A percentile compares a stretch with the other conserved stretches of the same genome.
phyloP scores from a whole-genome alignment of 2,888 invertebrate species.

The Drosophila engyochracea region DNA sequence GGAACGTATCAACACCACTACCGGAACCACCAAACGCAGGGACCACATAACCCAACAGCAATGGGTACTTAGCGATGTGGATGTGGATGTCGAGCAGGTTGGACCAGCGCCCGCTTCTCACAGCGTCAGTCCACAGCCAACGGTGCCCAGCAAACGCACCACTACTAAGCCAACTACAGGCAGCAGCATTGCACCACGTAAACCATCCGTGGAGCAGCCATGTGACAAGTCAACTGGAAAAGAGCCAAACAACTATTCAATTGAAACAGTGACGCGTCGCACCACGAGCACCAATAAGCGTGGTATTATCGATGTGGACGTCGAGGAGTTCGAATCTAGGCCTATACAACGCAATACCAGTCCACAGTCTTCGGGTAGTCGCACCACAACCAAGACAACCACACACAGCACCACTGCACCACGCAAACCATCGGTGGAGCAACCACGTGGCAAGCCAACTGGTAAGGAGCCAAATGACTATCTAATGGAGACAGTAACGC shows the following conservation, averaged over 20 bases:
- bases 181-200: slow-evolving; percentile 14
- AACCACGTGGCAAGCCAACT: slow-evolving; percentile 10
- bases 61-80: slow-evolving; percentile 65
- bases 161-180: background rate
- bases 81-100: slow-evolving; percentile 54
- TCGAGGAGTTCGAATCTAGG: slow-evolving; percentile 17
- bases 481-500: slow-evolving; percentile 8
- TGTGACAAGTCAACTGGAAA: background rate
- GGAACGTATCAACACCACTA: slow-evolving; percentile 27
- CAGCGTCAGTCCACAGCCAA: slow-evolving; percentile 24
- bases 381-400: slow-evolving; percentile 44
- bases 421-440: slow-evolving; percentile 23
- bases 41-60: slow-evolving; percentile 64
- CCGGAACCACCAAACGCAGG: slow-evolving; percentile 50
- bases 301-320: slow-evolving; percentile 19
- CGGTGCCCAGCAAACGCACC: slow-evolving; percentile 4
- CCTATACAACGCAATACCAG: background rate
- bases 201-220: slow-evolving; percentile 9
- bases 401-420: slow-evolving; percentile 17
- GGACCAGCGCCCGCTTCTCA: slow-evolving; percentile 32
- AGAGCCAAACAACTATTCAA: background rate
- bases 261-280: slow-evolving; percentile 9
- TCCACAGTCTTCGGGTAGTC: slow-evolving; percentile 47
- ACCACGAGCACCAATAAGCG: slow-evolving; percentile 20
- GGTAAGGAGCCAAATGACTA: slow-evolving; percentile 8